phyloP scores from a whole-genome alignment of 2,797 vertebrate genomes.

The Rhynchonycteris naso region DNA sequence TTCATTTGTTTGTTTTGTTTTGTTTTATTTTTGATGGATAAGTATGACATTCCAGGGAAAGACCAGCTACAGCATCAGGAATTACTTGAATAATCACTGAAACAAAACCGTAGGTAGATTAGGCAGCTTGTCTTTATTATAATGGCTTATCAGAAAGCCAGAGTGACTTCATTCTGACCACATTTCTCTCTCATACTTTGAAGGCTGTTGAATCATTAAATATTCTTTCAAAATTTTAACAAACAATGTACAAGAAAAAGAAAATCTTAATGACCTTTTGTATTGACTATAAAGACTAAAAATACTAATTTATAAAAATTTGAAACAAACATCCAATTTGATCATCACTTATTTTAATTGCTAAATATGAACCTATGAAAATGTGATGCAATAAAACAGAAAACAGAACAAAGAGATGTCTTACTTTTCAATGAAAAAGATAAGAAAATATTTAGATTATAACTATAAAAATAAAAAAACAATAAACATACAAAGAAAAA shows the following conservation, averaged over 20 bases:
- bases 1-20: too few species aligned
- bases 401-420: background rate
- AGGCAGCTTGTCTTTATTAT: background rate
- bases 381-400: background rate
- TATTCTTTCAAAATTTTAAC: background rate
- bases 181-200: background rate
- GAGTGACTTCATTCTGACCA: background rate
- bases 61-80: background rate
- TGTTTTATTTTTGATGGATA: background rate
- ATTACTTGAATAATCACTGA: background rate
- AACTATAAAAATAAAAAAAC: background rate
- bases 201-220: background rate
- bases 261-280: background rate
- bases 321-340: background rate
- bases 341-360: background rate
- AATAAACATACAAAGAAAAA: background rate
- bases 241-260: background rate
- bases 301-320: background rate
- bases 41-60: background rate
- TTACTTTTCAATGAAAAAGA: background rate
- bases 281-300: background rate
- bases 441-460: background rate
- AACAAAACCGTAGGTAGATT: background rate
- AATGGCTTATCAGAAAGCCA: background rate
- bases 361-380: background rate